Conservation (phyloP, 2,113 vertebrate genomes). For the Desmodus rotundus region DNA sequence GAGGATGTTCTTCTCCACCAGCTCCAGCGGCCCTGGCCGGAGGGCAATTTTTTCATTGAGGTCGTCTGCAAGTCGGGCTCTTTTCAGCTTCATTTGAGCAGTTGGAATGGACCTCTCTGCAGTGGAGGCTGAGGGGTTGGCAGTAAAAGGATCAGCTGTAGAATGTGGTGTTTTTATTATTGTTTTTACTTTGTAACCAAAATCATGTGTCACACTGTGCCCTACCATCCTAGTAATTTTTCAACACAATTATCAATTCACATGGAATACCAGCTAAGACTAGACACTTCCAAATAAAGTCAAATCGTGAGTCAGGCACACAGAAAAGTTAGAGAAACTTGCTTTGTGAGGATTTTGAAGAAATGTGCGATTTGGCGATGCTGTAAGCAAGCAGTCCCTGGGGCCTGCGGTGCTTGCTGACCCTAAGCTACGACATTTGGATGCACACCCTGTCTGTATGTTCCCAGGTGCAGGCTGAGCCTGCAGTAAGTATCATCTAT, state of each 20-base stretch:
- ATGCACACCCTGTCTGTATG: background rate
- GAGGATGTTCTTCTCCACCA: slow-evolving; percentile 95
- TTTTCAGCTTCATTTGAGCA: slow-evolving; percentile 92
- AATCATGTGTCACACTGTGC: background rate
- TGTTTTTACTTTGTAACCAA: background rate
- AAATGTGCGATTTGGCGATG: slow-evolving; percentile 15
- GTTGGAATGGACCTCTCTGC: slow-evolving; percentile 85
- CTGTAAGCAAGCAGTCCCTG: background rate
- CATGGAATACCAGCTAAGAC: slow-evolving; percentile 52
- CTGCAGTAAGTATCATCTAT: background rate
- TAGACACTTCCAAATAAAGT: slow-evolving; percentile 65
- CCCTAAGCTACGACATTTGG: background rate
- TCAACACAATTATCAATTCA: slow-evolving; percentile 34
- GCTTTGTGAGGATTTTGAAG: background rate
- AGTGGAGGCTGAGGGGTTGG: slow-evolving; percentile 82
- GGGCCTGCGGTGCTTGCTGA: background rate
- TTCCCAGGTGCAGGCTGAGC: background rate
- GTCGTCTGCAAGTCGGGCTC: slow-evolving; percentile 89
- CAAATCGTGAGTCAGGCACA: slow-evolving; percentile 18
- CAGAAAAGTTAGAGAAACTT: slow-evolving; percentile 18
- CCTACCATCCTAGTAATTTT: slow-evolving; percentile 42
- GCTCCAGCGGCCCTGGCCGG: slow-evolving; percentile 90
- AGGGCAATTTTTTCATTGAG: slow-evolving; percentile 94
- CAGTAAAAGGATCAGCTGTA: slow-evolving; percentile 48
- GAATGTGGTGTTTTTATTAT: background rate